These are phyloP conservation scores for Galerucella nymphaeae DNA, from an alignment of 2,888 invertebrate species.

Conservation along the genomic window DNA sequence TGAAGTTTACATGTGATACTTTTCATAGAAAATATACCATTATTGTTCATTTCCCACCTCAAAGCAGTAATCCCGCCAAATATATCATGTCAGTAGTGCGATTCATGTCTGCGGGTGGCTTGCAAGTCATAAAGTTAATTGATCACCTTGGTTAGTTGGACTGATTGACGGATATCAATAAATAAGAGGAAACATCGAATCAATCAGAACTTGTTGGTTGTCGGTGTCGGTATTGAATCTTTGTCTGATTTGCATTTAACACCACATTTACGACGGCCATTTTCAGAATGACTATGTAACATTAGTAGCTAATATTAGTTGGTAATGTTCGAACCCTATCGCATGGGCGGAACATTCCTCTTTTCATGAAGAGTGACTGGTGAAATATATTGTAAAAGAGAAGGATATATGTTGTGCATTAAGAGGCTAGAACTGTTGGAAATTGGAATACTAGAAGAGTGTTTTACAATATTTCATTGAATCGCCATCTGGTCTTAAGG, in stretches of 20 bases:
- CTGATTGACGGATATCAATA: constrained; percentile 25
- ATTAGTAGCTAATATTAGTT: constrained; percentile 6
- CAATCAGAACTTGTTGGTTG: constrained; percentile 23
- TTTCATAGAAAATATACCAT: background rate
- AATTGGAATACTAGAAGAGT: too few species aligned
- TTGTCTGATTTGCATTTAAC: constrained; percentile 20
- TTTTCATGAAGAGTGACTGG: background rate
- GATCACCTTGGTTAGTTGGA: constrained; percentile 25
- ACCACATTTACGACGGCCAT: constrained; percentile 12
- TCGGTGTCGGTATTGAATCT: constrained; percentile 15
- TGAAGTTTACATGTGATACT: background rate
- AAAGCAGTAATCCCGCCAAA: constrained; percentile 10
- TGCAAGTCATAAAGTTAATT: constrained; percentile 25
- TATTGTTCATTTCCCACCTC: background rate
- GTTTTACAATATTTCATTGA: too few species aligned
- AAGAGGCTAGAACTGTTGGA: too few species aligned
- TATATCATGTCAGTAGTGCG: constrained; percentile 19
- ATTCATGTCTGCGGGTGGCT: constrained; percentile 20
- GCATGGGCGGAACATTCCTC: background rate
- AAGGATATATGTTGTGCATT: too few species aligned
- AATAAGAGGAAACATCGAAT: constrained; percentile 25
- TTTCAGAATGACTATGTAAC: constrained; percentile 17
- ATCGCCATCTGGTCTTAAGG: too few species aligned
- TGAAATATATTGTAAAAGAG: too few species aligned
- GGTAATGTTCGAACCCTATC: background rate